Evolutionary conservation across 2,113 vertebrate genomes (phyloP).

Genomic region (Hystrix cristata): DNA sequence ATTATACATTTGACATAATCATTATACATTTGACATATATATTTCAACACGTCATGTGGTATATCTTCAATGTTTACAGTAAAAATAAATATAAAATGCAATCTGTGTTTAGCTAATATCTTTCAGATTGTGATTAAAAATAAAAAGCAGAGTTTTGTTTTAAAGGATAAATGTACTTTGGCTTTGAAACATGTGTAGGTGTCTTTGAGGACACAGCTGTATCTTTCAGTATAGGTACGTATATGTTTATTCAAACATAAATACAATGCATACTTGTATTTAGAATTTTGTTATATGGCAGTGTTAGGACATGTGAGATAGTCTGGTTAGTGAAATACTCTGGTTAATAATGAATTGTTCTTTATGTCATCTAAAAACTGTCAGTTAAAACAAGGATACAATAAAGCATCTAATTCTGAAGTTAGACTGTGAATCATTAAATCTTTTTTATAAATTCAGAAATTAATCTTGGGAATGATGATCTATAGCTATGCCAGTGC

Average conservation of each 20-base stretch:
- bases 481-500: neutral
- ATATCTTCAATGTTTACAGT: neutral
- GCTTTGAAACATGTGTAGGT: neutral
- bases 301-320: neutral
- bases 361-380: neutral
- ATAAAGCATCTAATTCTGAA: neutral
- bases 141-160: neutral
- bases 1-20: neutral
- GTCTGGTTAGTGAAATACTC: neutral
- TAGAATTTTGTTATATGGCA: neutral
- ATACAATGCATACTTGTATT: too few species aligned
- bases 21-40: neutral
- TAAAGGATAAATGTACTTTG: neutral
- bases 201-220: neutral
- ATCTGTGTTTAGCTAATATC: neutral
- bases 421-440: neutral
- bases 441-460: neutral
- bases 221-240: neutral
- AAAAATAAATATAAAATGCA: neutral
- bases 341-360: neutral
- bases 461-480: neutral
- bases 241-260: neutral
- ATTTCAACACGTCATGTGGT: neutral
- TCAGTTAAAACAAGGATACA: neutral
- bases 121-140: conserved; percentile 8